phyloP scores from a whole-genome alignment of 2,888 invertebrate genomes.

The Masnerella sp. region DNA sequence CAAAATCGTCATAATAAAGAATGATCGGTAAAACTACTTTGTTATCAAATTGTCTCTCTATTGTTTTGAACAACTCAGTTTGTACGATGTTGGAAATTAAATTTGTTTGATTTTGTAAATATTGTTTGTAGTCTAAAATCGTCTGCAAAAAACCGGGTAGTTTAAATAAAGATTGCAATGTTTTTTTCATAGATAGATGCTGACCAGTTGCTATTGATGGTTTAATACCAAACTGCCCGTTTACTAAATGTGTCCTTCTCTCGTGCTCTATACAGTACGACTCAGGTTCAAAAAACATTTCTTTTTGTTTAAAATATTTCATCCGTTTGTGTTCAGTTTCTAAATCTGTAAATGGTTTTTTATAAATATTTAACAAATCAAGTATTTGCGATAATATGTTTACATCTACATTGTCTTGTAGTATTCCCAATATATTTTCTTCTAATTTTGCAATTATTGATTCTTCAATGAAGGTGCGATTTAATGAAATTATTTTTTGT shows the following conservation, averaged over 20 bases:
- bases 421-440: conserved; percentile 1
- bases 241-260: conserved; percentile 3
- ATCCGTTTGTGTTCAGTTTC: conserved; percentile 20
- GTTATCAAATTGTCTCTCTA: conserved; percentile 7
- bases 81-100: conserved; percentile 44
- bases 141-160: conserved; percentile 16
- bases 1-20: conserved; percentile 52
- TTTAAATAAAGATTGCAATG: conserved; percentile 11
- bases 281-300: conserved; percentile 21
- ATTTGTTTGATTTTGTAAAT: conserved; percentile 6
- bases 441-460: conserved; percentile 17
- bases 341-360: conserved; percentile 19
- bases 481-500: conserved; percentile 25
- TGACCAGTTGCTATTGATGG: conserved; percentile 3
- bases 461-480: conserved; percentile 6
- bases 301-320: conserved; percentile 24
- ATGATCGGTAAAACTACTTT: conserved; percentile 35
- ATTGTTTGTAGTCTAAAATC: conserved; percentile 25
- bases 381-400: neutral
- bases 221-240: conserved; percentile 19
- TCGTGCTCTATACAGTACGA: conserved; percentile 15
- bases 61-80: conserved; percentile 9
- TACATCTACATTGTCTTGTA: conserved; percentile 5
- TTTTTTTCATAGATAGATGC: neutral
- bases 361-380: conserved; percentile 5